Percentiles rank a stretch among this genome's conserved stretches.
Conservation (phyloP, 2,797 vertebrate genomes). For the Pangasius mekongensis region DNA sequence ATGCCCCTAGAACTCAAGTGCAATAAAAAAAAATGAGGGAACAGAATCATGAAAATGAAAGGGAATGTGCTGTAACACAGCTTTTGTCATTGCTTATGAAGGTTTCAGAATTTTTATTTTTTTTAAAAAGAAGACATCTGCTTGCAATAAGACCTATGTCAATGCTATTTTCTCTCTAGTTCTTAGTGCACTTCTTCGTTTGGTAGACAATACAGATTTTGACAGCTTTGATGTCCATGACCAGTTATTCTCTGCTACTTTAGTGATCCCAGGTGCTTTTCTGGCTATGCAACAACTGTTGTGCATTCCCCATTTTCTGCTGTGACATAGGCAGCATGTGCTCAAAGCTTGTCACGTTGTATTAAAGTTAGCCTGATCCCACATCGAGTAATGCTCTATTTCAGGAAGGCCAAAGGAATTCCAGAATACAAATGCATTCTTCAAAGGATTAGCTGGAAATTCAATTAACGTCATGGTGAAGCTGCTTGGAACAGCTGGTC, state of each 20-base stretch:
- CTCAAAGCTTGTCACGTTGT: conserved; percentile 65
- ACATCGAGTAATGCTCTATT: conserved; percentile 72
- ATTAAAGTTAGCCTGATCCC: conserved; percentile 69
- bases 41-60: conserved; percentile 26
- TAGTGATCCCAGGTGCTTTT: conserved; percentile 57
- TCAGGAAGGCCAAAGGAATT: conserved; percentile 77
- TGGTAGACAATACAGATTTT: conserved; percentile 46
- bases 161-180: conserved; percentile 42
- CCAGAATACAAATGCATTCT: conserved; percentile 76
- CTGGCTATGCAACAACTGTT: conserved; percentile 68
- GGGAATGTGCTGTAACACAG: not conserved
- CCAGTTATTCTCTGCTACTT: conserved; percentile 51
- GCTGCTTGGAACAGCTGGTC: conserved; percentile 76
- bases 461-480: conserved; percentile 73
- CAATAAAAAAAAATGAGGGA: conserved; percentile 13
- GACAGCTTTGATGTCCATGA: conserved; percentile 60
- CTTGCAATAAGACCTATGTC: conserved; percentile 53
- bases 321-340: conserved; percentile 67
- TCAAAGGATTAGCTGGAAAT: conserved; percentile 79
- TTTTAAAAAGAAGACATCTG: conserved; percentile 49
- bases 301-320: conserved; percentile 64
- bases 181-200: conserved; percentile 23
- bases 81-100: conserved; percentile 29
- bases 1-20: conserved; percentile 1
- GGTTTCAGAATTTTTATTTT: conserved; percentile 49